Percentiles rank a stretch among this genome's conserved stretches.
phyloP scores from a whole-genome alignment of 1,140 invertebrate genomes.

The Drosophila persimilis region DNA sequence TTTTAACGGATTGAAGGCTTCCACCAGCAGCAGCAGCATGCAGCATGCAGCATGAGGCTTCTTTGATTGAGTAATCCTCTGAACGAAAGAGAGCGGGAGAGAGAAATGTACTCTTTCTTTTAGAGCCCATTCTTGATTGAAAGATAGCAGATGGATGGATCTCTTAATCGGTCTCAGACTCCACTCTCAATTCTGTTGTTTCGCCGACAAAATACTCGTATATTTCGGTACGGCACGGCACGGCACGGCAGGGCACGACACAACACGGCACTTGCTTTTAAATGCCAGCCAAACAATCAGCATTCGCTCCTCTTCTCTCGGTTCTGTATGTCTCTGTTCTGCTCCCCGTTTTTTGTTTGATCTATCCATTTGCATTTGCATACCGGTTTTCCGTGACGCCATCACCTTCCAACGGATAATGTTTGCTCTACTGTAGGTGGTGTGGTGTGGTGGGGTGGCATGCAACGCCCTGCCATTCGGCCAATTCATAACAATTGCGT shows the following conservation, averaged over 20 bases:
- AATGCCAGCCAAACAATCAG: constrained; percentile 59
- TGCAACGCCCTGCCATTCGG: constrained; percentile 12
- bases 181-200: constrained; percentile 35
- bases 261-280: constrained; percentile 50
- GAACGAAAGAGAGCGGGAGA: no score
- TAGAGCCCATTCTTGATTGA: no score
- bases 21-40: no score
- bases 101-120: no score
- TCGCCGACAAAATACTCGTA: constrained; percentile 24
- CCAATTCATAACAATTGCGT: constrained; percentile 79
- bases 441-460: constrained; percentile 14
- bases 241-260: constrained; percentile 15
- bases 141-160: no score
- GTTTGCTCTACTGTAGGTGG: neutral
- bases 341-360: constrained; percentile 34
- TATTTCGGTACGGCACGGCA: constrained; percentile 10
- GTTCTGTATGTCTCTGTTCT: no score
- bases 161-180: no score
- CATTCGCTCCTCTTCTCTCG: constrained; percentile 17
- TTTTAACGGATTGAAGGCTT: no score
- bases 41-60: no score
- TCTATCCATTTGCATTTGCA: constrained; percentile 61
- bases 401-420: constrained; percentile 17
- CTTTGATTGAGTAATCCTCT: no score
- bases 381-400: constrained; percentile 17